These are phyloP conservation scores for Limnephilus auricula DNA, from an alignment of 2,888 invertebrate species.

Conservation along the genomic window DNA sequence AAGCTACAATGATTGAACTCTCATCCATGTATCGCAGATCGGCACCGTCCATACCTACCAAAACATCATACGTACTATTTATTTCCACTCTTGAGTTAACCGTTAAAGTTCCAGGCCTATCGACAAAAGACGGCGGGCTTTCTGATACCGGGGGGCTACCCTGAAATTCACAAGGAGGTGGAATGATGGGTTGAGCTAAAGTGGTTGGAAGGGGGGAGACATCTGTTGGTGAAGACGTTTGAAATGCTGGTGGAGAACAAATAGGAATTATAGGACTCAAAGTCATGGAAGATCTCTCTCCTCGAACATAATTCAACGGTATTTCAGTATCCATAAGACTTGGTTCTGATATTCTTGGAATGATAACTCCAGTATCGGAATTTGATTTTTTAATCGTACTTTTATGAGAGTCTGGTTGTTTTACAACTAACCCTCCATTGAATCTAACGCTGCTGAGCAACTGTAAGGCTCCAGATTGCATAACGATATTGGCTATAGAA, in stretches of 20 bases:
- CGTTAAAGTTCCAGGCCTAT: constrained; percentile 77
- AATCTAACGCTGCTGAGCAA: constrained; percentile 77
- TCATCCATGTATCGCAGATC: constrained; percentile 95
- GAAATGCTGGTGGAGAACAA: constrained; percentile 71
- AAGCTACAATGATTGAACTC: constrained; percentile 89
- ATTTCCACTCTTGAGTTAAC: constrained; percentile 77
- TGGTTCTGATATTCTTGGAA: constrained; percentile 82
- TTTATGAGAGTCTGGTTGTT: constrained; percentile 68
- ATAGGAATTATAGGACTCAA: constrained; percentile 68
- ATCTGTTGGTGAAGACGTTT: constrained; percentile 74
- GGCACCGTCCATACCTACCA: constrained; percentile 89
- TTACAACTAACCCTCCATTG: constrained; percentile 74
- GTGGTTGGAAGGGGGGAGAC: constrained; percentile 72
- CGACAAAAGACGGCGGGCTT: constrained; percentile 79
- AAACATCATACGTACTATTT: constrained; percentile 84
- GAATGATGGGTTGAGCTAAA: constrained; percentile 83
- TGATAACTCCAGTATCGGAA: constrained; percentile 71
- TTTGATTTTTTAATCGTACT: constrained; percentile 64
- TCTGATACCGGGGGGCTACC: constrained; percentile 83
- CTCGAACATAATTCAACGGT: constrained; percentile 67
- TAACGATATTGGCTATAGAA: constrained; percentile 83
- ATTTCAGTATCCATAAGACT: constrained; percentile 81
- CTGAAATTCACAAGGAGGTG: constrained; percentile 85
- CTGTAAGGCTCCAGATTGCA: constrained; percentile 80
- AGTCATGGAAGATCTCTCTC: constrained; percentile 15